Evolutionary conservation across 2,888 invertebrate species (phyloP).

Genomic region (Atethmia centrago): DNA sequence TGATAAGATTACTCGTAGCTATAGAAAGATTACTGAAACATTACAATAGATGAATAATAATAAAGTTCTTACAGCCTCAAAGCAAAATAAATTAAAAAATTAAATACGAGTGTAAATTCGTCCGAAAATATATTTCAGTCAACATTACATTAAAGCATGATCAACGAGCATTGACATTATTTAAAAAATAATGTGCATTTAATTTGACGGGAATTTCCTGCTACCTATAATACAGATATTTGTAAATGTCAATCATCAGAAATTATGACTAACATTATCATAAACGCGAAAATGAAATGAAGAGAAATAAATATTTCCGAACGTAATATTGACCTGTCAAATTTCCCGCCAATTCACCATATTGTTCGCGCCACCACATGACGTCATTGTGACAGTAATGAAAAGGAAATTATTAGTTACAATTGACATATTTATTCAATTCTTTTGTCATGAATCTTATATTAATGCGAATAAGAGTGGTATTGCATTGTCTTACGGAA

Average conservation of each 20-base stretch:
- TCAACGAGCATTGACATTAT: slow-evolving; percentile 53
- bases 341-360: slow-evolving; percentile 83
- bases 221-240: slow-evolving; percentile 53
- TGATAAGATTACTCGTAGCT: slow-evolving; percentile 2
- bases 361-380: slow-evolving; percentile 83
- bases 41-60: neutral
- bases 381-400: slow-evolving; percentile 85
- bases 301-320: slow-evolving; percentile 71
- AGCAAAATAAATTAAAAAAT: slow-evolving; percentile 12
- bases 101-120: slow-evolving; percentile 21
- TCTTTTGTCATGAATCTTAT: slow-evolving; percentile 57
- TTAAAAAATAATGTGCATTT: slow-evolving; percentile 54
- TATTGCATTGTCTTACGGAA: slow-evolving; percentile 51
- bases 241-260: slow-evolving; percentile 57
- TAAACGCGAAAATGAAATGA: slow-evolving; percentile 42
- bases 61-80: neutral
- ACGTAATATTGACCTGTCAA: slow-evolving; percentile 80
- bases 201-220: slow-evolving; percentile 62
- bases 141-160: slow-evolving; percentile 49
- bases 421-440: slow-evolving; percentile 67
- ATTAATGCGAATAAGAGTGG: slow-evolving; percentile 53
- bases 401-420: slow-evolving; percentile 88
- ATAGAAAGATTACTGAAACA: neutral
- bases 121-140: slow-evolving; percentile 53
- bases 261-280: slow-evolving; percentile 56